A percentile compares a stretch with the other conserved stretches of the same genome.
These are phyloP conservation scores for Vandiemenella viatica DNA, from an alignment of 2,888 invertebrate species.

Conservation along the genomic window DNA sequence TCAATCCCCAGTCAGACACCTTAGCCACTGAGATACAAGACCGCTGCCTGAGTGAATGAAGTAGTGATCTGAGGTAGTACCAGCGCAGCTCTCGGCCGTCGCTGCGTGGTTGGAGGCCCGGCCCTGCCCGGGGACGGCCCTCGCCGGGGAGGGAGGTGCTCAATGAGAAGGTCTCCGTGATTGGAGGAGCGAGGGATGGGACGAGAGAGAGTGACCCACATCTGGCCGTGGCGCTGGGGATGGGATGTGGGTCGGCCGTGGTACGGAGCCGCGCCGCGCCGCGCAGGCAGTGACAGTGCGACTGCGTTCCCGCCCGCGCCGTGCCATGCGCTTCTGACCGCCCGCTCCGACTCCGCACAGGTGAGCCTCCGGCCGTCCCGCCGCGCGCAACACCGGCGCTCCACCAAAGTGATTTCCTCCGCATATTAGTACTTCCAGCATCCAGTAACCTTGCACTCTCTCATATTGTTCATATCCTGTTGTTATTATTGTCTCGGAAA, in stretches of 20 bases:
- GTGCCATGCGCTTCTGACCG: background rate
- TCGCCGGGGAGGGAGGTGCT: background rate
- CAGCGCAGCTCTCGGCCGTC: too few relatives aligned
- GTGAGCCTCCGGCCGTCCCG: background rate
- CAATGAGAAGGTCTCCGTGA: background rate
- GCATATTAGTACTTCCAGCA: background rate
- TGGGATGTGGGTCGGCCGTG: background rate
- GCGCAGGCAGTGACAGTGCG: background rate
- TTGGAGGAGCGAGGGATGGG: background rate
- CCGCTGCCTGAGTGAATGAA: too few relatives aligned
- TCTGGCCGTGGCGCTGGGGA: too few relatives aligned
- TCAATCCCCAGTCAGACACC: too few relatives aligned
- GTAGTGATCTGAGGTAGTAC: too few relatives aligned
- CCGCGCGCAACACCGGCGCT: background rate
- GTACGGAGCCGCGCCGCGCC: background rate
- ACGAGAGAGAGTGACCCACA: background rate
- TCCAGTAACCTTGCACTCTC: background rate
- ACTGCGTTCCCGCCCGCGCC: background rate
- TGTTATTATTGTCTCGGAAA: too few relatives aligned
- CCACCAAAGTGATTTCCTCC: too few relatives aligned
- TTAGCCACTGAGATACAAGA: too few relatives aligned
- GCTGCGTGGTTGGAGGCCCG: background rate
- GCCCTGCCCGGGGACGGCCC: background rate
- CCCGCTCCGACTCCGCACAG: background rate
- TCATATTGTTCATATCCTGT: too few relatives aligned